phyloP scores from a whole-genome alignment of 2,888 invertebrate genomes.

The Ephialtes manifestator region DNA sequence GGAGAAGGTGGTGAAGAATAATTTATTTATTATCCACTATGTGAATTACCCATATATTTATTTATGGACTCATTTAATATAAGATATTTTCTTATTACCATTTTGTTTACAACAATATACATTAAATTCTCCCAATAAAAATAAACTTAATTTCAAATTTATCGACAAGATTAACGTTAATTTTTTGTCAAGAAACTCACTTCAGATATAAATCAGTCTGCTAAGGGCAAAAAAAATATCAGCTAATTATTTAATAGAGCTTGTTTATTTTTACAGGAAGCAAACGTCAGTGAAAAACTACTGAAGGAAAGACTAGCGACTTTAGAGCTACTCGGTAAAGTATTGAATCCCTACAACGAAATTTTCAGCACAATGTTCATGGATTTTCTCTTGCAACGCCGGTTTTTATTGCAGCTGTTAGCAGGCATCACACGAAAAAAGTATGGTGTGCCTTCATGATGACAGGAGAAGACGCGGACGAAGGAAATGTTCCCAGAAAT shows the following conservation, averaged over 20 bases:
- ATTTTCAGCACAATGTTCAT: conserved; percentile 7
- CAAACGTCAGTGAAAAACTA: conserved; percentile 66
- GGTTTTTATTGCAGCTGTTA: conserved; percentile 75
- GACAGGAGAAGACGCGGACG: conserved; percentile 30
- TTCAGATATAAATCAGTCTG: no score
- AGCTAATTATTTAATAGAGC: not conserved
- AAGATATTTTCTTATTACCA: no score
- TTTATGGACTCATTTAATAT: no score
- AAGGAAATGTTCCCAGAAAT: conserved; percentile 49
- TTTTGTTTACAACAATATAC: no score
- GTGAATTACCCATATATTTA: no score
- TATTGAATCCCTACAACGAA: not conserved
- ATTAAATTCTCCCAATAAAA: no score
- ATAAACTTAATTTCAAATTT: no score
- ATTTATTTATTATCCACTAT: no score
- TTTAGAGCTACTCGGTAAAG: conserved; percentile 79
- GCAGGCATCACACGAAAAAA: conserved; percentile 78
- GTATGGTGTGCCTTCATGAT: conserved; percentile 78
- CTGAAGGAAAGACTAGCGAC: conserved; percentile 75
- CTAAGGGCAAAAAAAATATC: not conserved
- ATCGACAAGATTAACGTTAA: no score
- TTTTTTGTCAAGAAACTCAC: no score
- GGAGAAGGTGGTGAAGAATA: no score
- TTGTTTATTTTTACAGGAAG: conserved; percentile 70
- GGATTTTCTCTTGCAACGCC: not conserved